phyloP scores from a whole-genome alignment of 2,113 vertebrate species.

The Condylura cristata region DNA sequence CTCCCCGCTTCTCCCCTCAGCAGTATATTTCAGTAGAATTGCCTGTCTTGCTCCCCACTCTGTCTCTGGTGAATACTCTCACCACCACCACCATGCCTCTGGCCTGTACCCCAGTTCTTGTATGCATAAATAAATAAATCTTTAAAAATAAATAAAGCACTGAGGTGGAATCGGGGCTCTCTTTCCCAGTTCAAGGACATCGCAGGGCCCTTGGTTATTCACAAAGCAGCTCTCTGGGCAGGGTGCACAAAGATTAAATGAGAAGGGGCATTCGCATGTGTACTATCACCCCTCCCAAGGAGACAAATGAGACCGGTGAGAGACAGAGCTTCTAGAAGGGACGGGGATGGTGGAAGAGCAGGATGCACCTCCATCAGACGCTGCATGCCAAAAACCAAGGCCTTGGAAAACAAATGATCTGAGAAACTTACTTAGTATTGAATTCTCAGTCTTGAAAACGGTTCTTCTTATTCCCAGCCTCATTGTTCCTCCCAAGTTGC shows the following conservation, averaged over 20 bases:
- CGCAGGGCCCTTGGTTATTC: not conserved
- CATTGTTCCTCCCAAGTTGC: constrained; percentile 88
- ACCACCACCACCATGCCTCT: too few species aligned
- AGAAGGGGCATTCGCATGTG: not conserved
- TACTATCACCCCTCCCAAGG: not conserved
- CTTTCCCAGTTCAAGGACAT: not conserved
- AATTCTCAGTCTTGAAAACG: constrained; percentile 86
- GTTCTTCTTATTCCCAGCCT: constrained; percentile 88
- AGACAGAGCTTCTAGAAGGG: not conserved
- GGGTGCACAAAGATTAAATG: not conserved
- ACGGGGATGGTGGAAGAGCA: too few species aligned
- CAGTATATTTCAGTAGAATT: too few species aligned
- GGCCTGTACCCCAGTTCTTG: too few species aligned
- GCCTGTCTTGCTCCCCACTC: too few species aligned
- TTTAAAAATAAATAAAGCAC: too few species aligned
- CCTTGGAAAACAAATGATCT: not conserved
- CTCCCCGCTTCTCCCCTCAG: too few species aligned
- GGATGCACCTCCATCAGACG: not conserved
- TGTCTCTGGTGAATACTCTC: too few species aligned
- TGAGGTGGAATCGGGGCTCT: not conserved
- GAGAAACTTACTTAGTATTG: constrained; percentile 85
- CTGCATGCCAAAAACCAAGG: fast-evolving
- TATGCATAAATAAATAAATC: too few species aligned
- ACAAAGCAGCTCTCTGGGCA: not conserved
- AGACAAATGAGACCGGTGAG: not conserved